Percentiles rank a stretch among this genome's conserved stretches.
These are phyloP conservation scores for Melinaea marsaeus DNA, from an alignment of 2,888 invertebrate genomes.

Conservation along the genomic window DNA sequence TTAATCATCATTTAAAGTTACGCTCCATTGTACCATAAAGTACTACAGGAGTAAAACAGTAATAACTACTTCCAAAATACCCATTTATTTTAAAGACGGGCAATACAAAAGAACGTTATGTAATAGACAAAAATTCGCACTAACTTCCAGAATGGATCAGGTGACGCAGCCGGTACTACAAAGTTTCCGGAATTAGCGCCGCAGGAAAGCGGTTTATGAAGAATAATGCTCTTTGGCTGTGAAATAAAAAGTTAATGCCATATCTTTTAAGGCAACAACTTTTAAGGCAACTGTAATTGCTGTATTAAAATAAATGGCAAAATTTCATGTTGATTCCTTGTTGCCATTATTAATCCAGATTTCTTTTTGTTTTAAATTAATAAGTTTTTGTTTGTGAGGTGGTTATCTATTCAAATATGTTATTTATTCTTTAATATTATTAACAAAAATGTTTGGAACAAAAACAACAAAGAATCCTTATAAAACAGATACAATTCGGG, in stretches of 20 bases:
- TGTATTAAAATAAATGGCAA: constrained; percentile 28
- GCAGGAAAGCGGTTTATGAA: constrained; percentile 37
- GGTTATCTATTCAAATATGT: no score
- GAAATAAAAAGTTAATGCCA: constrained; percentile 34
- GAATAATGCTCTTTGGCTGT: constrained; percentile 39
- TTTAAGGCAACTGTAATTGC: constrained; percentile 25
- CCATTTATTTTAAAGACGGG: not conserved
- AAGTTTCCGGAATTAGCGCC: constrained; percentile 51
- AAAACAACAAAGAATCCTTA: no score
- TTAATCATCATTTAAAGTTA: no score
- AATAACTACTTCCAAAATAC: not conserved
- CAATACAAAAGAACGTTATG: not conserved
- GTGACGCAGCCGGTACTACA: constrained; percentile 45
- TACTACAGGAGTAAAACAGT: no score
- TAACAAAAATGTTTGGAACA: no score
- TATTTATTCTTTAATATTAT: no score
- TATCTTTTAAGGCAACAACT: constrained; percentile 15
- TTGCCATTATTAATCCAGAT: not conserved
- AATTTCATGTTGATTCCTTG: constrained; percentile 11
- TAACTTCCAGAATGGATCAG: constrained; percentile 50
- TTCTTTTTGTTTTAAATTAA: no score
- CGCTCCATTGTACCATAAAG: no score
- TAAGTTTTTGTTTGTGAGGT: no score
- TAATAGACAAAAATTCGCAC: not conserved
- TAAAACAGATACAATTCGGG: no score